These are phyloP conservation scores for Rotaria socialis DNA, from an alignment of 2,888 invertebrate species.

Conservation along the genomic window DNA sequence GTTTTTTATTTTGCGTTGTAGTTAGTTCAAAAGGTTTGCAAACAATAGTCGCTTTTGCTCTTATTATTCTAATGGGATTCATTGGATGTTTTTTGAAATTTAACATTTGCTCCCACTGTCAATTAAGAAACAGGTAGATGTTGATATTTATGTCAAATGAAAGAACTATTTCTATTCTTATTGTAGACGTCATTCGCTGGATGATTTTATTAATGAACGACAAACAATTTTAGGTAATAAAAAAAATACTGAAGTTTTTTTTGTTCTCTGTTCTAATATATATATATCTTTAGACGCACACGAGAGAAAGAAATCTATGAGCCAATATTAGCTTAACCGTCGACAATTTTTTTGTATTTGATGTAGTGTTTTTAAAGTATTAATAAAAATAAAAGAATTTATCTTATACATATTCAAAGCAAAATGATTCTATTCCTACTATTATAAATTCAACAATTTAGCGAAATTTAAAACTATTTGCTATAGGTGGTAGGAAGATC, in stretches of 20 bases:
- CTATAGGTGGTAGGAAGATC: too few species aligned
- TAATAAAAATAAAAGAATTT: too few species aligned
- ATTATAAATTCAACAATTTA: too few species aligned
- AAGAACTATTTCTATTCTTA: background rate
- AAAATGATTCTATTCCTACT: too few species aligned
- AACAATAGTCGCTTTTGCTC: background rate
- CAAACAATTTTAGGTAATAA: background rate
- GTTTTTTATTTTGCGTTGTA: background rate
- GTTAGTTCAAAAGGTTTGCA: slow-evolving; percentile 6
- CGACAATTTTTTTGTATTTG: background rate
- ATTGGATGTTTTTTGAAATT: background rate
- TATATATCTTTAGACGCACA: background rate
- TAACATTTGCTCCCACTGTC: background rate
- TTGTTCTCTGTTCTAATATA: background rate
- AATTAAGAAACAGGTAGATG: background rate
- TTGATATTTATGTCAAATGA: background rate
- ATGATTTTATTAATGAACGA: background rate
- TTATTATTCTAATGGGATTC: background rate
- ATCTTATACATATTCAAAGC: too few species aligned
- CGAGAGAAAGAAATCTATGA: background rate
- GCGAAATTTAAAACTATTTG: too few species aligned
- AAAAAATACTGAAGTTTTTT: background rate
- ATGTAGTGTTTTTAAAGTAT: too few species aligned
- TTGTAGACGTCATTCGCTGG: background rate
- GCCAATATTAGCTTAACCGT: background rate